Conservation (phyloP, 2,888 invertebrate species). For the Camponotus fellah region DNA sequence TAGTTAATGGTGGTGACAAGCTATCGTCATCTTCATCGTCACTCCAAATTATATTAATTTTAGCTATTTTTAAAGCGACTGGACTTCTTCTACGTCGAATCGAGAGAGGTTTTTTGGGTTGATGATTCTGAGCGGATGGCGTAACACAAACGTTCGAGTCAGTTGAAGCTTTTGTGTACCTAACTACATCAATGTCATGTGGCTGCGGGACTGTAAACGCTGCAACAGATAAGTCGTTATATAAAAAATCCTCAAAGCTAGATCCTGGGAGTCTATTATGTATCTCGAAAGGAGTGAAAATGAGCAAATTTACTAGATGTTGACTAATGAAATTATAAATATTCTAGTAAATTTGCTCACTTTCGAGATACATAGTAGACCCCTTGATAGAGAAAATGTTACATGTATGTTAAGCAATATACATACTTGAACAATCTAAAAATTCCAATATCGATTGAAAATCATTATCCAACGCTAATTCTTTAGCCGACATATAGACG, state of each 20-base stretch:
- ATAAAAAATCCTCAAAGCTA: not conserved
- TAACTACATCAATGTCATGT: constrained; percentile 64
- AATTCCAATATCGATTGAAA: constrained; percentile 64
- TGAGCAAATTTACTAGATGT: too few relatives aligned
- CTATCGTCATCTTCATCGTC: constrained; percentile 61
- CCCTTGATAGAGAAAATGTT: not conserved
- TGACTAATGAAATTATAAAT: too few relatives aligned
- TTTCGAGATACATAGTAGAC: too few relatives aligned
- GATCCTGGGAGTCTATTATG: too few relatives aligned
- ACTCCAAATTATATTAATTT: constrained; percentile 67
- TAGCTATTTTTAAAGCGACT: constrained; percentile 72
- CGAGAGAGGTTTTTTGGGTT: constrained; percentile 60
- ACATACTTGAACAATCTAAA: constrained; percentile 67
- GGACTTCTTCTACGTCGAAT: constrained; percentile 73
- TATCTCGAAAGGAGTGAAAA: too few relatives aligned
- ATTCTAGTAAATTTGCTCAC: too few relatives aligned
- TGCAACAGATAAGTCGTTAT: constrained; percentile 58
- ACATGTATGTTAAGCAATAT: constrained; percentile 29
- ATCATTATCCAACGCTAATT: constrained; percentile 72
- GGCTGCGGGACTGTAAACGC: constrained; percentile 74
- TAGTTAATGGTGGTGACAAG: constrained; percentile 14
- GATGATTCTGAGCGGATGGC: constrained; percentile 59
- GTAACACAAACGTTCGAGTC: constrained; percentile 67
- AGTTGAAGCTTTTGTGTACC: constrained; percentile 40
- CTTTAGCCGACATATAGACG: constrained; percentile 73